phyloP scores from a whole-genome alignment of 1,140 invertebrate genomes.

The Hypothenemus hampei region DNA sequence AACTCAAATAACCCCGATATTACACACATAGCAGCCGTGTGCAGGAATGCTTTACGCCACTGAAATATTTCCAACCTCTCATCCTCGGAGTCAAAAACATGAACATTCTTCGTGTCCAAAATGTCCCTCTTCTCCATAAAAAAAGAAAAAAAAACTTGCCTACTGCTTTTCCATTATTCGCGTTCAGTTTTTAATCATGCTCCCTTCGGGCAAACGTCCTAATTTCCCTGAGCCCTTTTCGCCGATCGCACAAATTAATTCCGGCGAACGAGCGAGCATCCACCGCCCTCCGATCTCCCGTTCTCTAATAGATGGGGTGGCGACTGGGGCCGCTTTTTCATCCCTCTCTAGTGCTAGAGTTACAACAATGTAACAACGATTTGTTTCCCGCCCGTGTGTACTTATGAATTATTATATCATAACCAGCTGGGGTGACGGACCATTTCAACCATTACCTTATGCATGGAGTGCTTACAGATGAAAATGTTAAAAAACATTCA shows the following conservation, averaged over 20 bases:
- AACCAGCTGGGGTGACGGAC: conserved; percentile 37
- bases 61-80: too few species aligned
- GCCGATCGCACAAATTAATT: conserved; percentile 43
- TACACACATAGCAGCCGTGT: too few species aligned
- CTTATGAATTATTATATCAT: conserved; percentile 48
- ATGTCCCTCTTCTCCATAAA: too few species aligned
- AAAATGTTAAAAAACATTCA: too few species aligned
- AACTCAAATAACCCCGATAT: conserved; percentile 46
- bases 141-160: too few species aligned
- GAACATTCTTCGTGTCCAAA: too few species aligned
- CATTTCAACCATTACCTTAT: not conserved
- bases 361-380: conserved; percentile 29
- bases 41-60: too few species aligned
- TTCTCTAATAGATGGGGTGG: conserved; percentile 37
- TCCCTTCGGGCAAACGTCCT: conserved; percentile 39
- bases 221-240: conserved; percentile 35
- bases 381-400: conserved; percentile 35
- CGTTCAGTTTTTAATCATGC: conserved; percentile 41
- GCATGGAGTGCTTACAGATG: not conserved
- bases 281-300: too few species aligned
- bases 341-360: conserved; percentile 27
- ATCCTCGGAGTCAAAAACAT: too few species aligned
- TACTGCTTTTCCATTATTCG: too few species aligned
- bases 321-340: not conserved
- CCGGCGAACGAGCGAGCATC: conserved; percentile 28